Evolutionary conservation across 1,140 invertebrate genomes (phyloP), one percentile per base, ranked within the genome.

Genomic region (Papilio machaon): DNA sequence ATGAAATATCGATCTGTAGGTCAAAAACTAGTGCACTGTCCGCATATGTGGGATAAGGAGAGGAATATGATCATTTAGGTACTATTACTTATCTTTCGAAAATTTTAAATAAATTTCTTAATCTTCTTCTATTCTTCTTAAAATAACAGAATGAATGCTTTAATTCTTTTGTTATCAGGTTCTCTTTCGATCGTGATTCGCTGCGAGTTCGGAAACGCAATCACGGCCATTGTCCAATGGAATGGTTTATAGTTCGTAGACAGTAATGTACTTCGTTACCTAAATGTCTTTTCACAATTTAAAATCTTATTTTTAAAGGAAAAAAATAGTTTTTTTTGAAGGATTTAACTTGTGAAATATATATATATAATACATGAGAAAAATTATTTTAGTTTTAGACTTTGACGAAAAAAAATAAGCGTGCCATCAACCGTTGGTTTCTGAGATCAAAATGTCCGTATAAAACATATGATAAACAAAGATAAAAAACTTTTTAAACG

Each of bases 191-290:
- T 60, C n/a, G 17, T 5, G 58, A 70, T 70, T 70, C 64, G 30
- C 30, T 70, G 30, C 3, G 30, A 17, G 64, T 38, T 70, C 64
- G 64, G 30, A 38, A 70, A 70, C 30, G 30, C 30, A 70, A 70
- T 70, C 64, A 70, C 64, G 30, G 64, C 10, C 30, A 35, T 70
- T 70, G 64, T 70, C 23, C 23, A 13, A 35, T 70, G n/a, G 64
- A 70, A 35, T 70, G 10, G 23, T 67, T 67, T 19, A 58, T 67
- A 70, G 60, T 30, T 23, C 60, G 23, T 11, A 38, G 64, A 38
- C 64, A 13, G 7, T 70, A 70, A 17, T 13, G 4, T 38, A 70
- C 30, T 70, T 70, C 64, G 64, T 70, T 19, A 54, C 38, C 38
- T 43, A 6, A 60, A 15, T 30, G 60, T 67, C 60, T 70, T 30